Conservation (phyloP, 2,888 invertebrate genomes). For the Latrodectus hesperus region DNA sequence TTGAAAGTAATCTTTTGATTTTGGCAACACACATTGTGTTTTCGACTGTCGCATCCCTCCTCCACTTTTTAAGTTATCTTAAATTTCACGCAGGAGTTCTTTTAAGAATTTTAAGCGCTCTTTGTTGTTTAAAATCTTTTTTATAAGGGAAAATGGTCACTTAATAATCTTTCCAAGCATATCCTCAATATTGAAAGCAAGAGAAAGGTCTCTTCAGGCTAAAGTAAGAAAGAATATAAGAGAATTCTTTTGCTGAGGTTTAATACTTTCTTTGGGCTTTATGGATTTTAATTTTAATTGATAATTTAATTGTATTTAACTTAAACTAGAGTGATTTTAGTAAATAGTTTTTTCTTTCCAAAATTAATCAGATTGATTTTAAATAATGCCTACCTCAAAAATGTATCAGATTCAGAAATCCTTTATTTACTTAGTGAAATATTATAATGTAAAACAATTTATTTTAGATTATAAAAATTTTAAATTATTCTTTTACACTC, state of each 20-base stretch:
- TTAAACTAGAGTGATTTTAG: too few species aligned
- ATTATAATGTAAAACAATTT: too few species aligned
- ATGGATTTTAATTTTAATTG: too few species aligned
- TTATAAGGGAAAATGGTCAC: conserved; percentile 30
- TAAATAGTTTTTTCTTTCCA: too few species aligned
- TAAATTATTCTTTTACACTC: too few species aligned
- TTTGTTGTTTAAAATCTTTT: conserved; percentile 39
- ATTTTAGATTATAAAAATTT: too few species aligned
- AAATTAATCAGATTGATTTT: too few species aligned
- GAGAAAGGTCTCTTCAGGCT: conserved; percentile 18
- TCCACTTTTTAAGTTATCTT: conserved; percentile 18
- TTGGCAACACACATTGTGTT: conserved; percentile 11
- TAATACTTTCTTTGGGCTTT: too few species aligned
- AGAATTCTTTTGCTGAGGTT: not conserved
- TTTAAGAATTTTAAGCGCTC: conserved; percentile 22
- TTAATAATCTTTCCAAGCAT: conserved; percentile 44
- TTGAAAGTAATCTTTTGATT: not conserved
- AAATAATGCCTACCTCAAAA: too few species aligned
- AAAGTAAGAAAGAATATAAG: conserved; percentile 20
- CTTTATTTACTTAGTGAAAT: too few species aligned
- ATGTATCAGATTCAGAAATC: too few species aligned
- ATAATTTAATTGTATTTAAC: too few species aligned
- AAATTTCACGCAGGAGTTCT: conserved; percentile 41
- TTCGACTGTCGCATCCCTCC: conserved; percentile 13
- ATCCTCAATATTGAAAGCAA: not conserved